Evolutionary conservation across 2,888 invertebrate species (phyloP), one percentile per base, ranked within the genome.

Genomic region (Ophion ellenae): DNA sequence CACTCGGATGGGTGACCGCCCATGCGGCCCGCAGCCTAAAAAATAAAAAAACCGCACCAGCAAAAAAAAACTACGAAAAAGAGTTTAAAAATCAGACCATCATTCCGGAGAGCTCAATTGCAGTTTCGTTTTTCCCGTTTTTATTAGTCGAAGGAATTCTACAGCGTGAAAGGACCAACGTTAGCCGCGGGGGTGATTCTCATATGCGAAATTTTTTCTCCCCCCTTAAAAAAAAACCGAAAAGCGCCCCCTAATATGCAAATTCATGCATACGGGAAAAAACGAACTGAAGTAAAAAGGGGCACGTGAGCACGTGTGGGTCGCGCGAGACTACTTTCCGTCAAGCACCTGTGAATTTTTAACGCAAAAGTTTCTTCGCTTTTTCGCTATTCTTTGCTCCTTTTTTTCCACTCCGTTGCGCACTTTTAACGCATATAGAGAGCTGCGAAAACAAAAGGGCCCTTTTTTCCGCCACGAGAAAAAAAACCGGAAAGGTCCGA

Each of bases 401-500:
- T 57, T 57, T 17, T 17, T 57, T n/a, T 14, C 57, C 57, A 57
- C 14, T 2, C 57, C 57, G 17, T 57, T 17, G 57, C 57, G 57
- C 57, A 40, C 40, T 40, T 57, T 57, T 57, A n/a, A 57, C 9
- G 40, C 40, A 7, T 40, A 14, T 4, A 14, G 17, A 57, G 6
- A 63, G 24, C 5, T 10, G 20, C 63, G 24, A 24, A n/a, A 63
- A 24, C 6, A 63, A 20, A 10, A 20, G 40, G n/a, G 40, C 40
- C 7, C 9, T 47, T 47, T 47, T 47, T 47, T 47, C 14, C 14
- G 10, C 3, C 14, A 17, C 32, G 67, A 10, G 24, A 47, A 45
- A 75, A 47, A 75, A 61, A 47, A 32, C 0, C 64, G 10, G n/a
- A 47, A 47, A 70, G n/a, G 40, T 71, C n/a, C 53, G 64, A 69